These are phyloP conservation scores for Hemaris fuciformis DNA, from an alignment of 2,888 invertebrate species.

Conservation along the genomic window DNA sequence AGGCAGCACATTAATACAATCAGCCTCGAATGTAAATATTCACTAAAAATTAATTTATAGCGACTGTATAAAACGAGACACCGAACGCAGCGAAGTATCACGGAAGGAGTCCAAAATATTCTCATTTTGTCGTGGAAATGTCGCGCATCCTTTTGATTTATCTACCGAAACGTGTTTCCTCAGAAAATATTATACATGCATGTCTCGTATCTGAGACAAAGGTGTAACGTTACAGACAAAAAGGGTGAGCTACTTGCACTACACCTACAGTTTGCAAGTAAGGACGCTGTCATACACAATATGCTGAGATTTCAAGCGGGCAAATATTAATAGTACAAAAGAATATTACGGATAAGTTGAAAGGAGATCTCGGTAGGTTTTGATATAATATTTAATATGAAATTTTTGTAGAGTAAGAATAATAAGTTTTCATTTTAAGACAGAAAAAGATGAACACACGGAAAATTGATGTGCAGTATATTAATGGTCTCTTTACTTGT, in stretches of 20 bases:
- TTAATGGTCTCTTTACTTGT: no score
- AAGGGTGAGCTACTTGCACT: conserved; percentile 25
- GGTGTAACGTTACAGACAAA: conserved; percentile 36
- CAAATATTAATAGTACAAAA: not conserved
- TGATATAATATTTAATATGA: no score
- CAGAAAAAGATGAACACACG: no score
- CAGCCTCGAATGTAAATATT: no score
- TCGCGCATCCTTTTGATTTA: conserved; percentile 15
- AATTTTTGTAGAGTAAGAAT: no score
- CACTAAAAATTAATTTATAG: no score
- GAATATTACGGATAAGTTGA: not conserved
- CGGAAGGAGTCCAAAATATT: not conserved
- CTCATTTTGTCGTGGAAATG: conserved; percentile 3
- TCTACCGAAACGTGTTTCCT: conserved; percentile 14
- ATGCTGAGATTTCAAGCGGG: not conserved
- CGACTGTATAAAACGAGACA: no score
- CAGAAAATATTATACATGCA: conserved; percentile 26
- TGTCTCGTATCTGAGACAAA: conserved; percentile 29
- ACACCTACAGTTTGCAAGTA: conserved; percentile 31
- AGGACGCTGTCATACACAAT: conserved; percentile 2
- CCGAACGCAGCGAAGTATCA: not conserved
- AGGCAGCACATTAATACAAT: no score
- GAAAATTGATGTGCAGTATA: no score
- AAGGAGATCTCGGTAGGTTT: no score
- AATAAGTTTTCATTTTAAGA: no score